Percentiles rank a stretch among this genome's conserved stretches.
Evolutionary conservation across 2,113 vertebrate genomes (phyloP).

Genomic region (Baryphthengus martii): DNA sequence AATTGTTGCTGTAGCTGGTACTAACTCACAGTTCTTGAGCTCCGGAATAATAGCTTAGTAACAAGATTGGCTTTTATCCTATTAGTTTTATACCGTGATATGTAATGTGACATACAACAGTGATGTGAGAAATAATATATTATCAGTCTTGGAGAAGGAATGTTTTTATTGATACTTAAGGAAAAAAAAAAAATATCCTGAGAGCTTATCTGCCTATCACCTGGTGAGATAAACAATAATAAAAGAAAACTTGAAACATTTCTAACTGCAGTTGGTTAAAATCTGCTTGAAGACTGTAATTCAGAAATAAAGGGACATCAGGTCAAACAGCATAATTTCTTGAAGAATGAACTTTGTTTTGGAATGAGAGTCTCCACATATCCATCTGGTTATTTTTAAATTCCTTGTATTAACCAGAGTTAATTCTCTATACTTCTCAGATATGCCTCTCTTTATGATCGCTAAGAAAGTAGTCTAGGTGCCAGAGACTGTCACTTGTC

Average conservation of each 20-base stretch:
- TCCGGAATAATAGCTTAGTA: not conserved
- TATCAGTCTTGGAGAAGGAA: not conserved
- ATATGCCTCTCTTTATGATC: not conserved
- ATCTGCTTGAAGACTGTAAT: not conserved
- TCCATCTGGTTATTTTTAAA: not conserved
- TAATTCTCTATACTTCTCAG: not conserved
- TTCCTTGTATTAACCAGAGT: not conserved
- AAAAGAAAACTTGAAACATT: not conserved
- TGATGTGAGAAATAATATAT: not conserved
- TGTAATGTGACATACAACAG: not conserved
- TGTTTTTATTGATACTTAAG: not conserved
- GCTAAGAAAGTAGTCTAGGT: not conserved
- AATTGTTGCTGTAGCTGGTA: not conserved
- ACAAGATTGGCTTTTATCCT: accelerated
- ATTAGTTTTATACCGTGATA: not conserved
- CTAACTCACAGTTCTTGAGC: not conserved
- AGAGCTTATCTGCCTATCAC: not conserved
- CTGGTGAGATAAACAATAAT: not conserved
- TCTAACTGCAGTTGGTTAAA: not conserved
- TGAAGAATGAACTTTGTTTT: not conserved
- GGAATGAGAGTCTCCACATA: not conserved
- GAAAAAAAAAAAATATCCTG: not conserved
- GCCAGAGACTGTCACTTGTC: not conserved
- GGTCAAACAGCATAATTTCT: not conserved
- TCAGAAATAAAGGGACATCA: not conserved